Conservation (phyloP, 2,888 invertebrate genomes). For the Thymelicus sylvestris region DNA sequence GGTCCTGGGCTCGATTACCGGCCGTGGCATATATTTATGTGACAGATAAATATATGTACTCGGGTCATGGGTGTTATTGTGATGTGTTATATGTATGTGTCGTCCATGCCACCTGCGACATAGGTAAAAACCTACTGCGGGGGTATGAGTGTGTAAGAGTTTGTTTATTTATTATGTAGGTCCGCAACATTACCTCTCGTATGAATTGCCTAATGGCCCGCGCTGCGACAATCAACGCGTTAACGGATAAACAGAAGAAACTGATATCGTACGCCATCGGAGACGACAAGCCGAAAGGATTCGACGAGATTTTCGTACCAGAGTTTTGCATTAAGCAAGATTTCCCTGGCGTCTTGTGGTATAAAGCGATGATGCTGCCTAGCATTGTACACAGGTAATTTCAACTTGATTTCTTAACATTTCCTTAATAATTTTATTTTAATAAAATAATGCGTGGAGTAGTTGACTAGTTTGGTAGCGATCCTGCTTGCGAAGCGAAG, state of each 20-base stretch:
- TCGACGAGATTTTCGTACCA: conserved; percentile 90
- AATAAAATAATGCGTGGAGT: no score
- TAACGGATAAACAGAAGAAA: conserved; percentile 69
- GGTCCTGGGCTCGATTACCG: no score
- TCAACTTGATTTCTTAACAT: neutral
- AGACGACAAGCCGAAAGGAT: conserved; percentile 75
- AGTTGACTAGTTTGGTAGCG: no score
- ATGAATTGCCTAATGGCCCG: conserved; percentile 78
- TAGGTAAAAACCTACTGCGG: no score
- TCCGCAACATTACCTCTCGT: conserved; percentile 68
- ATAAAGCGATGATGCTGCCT: conserved; percentile 93
- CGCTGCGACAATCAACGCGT: conserved; percentile 63
- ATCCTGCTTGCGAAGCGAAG: no score
- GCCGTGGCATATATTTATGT: no score
- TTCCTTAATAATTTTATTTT: neutral
- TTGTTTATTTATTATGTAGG: no score
- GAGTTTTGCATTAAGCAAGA: conserved; percentile 92
- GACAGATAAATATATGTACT: no score
- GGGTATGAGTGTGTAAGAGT: no score
- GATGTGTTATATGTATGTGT: no score
- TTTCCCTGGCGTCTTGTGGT: conserved; percentile 91
- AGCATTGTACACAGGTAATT: conserved; percentile 91
- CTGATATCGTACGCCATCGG: conserved; percentile 62
- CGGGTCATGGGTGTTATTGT: no score
- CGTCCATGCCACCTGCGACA: no score